These are phyloP conservation scores for Phortica magna DNA, from an alignment of 2,888 invertebrate genomes.

Conservation along the genomic window DNA sequence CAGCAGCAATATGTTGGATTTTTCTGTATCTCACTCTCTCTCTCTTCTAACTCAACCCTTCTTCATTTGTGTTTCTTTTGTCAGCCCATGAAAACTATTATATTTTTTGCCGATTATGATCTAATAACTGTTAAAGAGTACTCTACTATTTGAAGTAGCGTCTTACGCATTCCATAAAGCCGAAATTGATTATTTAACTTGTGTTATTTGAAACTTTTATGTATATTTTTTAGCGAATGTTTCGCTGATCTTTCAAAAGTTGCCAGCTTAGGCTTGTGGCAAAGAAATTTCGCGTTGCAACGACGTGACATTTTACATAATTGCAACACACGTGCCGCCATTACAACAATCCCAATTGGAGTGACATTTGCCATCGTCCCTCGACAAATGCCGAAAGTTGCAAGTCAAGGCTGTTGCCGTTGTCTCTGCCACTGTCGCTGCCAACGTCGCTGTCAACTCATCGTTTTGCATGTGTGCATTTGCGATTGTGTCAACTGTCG, in stretches of 20 bases:
- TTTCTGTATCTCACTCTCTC: too few species aligned
- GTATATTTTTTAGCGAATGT: not conserved
- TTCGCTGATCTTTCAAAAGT: not conserved
- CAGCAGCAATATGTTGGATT: too few species aligned
- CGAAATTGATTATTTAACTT: too few species aligned
- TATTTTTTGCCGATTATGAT: too few species aligned
- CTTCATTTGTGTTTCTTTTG: too few species aligned
- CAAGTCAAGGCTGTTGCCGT: slow-evolving; percentile 12
- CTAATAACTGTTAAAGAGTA: too few species aligned
- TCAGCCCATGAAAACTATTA: too few species aligned
- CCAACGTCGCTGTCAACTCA: not conserved
- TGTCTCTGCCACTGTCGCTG: not conserved
- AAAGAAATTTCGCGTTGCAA: slow-evolving; percentile 9
- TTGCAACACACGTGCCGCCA: slow-evolving; percentile 10
- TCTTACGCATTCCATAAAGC: too few species aligned
- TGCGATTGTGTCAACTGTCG: not conserved
- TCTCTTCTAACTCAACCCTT: too few species aligned
- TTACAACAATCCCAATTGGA: not conserved
- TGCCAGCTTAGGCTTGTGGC: not conserved
- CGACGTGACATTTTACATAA: slow-evolving; percentile 28
- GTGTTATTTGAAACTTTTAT: too few species aligned
- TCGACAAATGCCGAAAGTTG: not conserved
- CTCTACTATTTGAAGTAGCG: too few species aligned
- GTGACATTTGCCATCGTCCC: not conserved
- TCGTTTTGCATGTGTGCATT: not conserved